Base-by-base conservation (phyloP, 64 coral and sea anemone genomes). In the Platygyra sinensis region DNA sequence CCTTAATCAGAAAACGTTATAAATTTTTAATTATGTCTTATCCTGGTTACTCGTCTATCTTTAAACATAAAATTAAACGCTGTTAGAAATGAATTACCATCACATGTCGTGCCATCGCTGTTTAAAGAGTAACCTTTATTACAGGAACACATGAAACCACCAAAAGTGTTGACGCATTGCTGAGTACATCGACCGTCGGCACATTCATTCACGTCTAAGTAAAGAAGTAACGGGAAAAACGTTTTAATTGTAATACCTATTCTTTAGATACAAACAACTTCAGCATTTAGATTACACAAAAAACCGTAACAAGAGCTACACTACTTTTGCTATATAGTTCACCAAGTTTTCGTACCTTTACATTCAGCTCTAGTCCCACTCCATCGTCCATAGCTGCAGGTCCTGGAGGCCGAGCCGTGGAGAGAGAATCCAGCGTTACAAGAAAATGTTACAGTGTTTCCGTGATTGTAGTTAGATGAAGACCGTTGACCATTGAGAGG, bases 191-290 rank as follows among this genome's bases (percentile, higher is more conserved):
- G 62, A 77, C 80, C 51, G 20, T 31, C 51, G 65, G 69, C 24
- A 39, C 93, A 95, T 69, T 95, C 93, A 80, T 95, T 71, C 28
- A 95, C 74, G 51, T 95, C 93, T 95, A 67, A 20, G 30, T 20
- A 46, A 88, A 6, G 2, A 74, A 63, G 24, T 50, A 69, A 11
- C n/a, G n/a, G 9, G 54, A 57, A 57, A 57, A 46, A 46, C 7
- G 33, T 46, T 8, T 46, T 46, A 46, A 46, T 46, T 46, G 42
- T 46, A 46, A 46, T 46, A 46, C 42, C 5, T 5, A 46, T 8
- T 46, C 3, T 46, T 46, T 6, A 46, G 5, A 8, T 46, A 46
- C 42, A 46, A 46, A 46, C 4, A 46, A 46, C 4, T 46, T 46
- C 42, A 46, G 42, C 42, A 46, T 46, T 46, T 46, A 36, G 33